Base-by-base conservation (phyloP, 2,113 vertebrate genomes). In the Vulpes vulpes region DNA sequence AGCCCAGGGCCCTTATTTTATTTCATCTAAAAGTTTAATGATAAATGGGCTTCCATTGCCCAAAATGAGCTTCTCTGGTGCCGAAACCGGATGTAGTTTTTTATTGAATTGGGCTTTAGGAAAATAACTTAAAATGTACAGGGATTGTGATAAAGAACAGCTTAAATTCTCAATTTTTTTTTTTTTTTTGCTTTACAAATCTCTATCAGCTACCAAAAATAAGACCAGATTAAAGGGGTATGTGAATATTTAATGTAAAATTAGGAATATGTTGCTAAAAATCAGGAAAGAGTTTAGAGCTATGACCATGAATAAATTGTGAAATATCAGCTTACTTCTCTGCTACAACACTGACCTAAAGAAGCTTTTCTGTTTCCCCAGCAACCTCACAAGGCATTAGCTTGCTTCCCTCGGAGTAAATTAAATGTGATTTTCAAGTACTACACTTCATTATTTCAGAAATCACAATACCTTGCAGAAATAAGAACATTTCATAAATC, bases 341-440 rank as follows among this genome's bases (percentile, higher is more conserved):
- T 95, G 91, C 98, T 97, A 71, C 98, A 98, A 97, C 97, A 98
- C 88, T 97, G 98, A 98, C 97, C 98, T 98, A 98, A 99, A 98
- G 97, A 98, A 98, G 98, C 98, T 98, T 98, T 98, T 96, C 98
- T 98, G 98, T 99, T 99, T 99, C 99, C 98, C 98, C 99, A 99
- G 99, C 99, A 99, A 99, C 98, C 98, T 98, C 62, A 86, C 97
- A 97, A 84, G 94, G 98, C 97, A 98, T 98, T 98, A 97, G 98
- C 98, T 99, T 98, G 98, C 98, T 98, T 98, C 98, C 98, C 98
- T 98, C 97, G 59, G 95, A 98, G 98, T 98, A 99, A 99, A 99
- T 99, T 98, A 99, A 99, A 99, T 99, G 98, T 98, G 98, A 98
- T 98, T 99, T 98, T 98, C 98, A 98, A 99, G 98, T 98, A 98